phyloP scores from a whole-genome alignment of 2,113 vertebrate species.

The Spheniscus mendiculus region DNA sequence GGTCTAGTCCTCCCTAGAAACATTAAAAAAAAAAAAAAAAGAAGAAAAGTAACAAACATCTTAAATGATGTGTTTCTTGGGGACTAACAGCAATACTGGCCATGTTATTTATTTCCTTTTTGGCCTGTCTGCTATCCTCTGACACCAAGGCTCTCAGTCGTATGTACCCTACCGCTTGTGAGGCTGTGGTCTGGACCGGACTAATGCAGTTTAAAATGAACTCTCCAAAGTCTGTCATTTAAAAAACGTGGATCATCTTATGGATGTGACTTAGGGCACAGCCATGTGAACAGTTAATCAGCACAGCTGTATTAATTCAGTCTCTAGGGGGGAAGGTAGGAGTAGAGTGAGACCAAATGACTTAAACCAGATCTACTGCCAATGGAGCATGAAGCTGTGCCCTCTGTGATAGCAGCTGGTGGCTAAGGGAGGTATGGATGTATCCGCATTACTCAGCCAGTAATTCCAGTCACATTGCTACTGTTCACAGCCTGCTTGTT shows the following conservation, averaged over 20 bases:
- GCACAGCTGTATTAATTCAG: not conserved
- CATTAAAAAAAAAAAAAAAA: not conserved
- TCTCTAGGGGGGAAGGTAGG: not conserved
- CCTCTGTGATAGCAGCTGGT: not conserved
- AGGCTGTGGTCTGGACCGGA: not conserved
- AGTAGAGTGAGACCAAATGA: not conserved
- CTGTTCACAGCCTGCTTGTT: not conserved
- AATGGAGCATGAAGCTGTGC: not conserved
- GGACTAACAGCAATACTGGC: not conserved
- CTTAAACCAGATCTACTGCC: not conserved
- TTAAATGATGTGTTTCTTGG: not conserved
- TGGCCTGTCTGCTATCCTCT: not conserved
- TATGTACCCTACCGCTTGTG: not conserved
- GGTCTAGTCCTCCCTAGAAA: not conserved
- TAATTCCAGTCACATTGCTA: not conserved
- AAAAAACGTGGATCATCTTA: not conserved
- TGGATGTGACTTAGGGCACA: not conserved
- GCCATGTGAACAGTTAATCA: not conserved
- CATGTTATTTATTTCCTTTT: not conserved
- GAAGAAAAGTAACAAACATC: not conserved
- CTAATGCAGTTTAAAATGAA: not conserved
- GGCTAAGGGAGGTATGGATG: not conserved
- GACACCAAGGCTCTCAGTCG: not conserved
- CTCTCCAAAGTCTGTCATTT: not conserved
- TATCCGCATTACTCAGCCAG: not conserved